Percentiles rank a stretch among this genome's conserved stretches.
Evolutionary conservation across 2,113 vertebrate species (phyloP).

Genomic region (Mixornis gularis): DNA sequence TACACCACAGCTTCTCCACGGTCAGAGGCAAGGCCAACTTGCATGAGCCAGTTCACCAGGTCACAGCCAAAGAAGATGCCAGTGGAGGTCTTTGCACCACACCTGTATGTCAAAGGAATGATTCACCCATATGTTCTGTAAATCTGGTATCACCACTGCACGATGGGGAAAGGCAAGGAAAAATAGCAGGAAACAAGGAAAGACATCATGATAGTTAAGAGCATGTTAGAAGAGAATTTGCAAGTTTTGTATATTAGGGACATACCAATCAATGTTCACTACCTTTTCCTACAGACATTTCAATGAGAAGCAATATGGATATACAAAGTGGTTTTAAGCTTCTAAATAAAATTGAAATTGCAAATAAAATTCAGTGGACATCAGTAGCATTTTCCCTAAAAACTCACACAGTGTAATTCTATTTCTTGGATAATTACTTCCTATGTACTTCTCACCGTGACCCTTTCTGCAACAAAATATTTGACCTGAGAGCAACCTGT

Average conservation of each 20-base stretch:
- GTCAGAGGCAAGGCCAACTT: conserved; percentile 87
- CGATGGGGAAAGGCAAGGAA: conserved; percentile 59
- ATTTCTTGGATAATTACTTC: not conserved
- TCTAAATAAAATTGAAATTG: not conserved
- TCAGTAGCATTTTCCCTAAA: not conserved
- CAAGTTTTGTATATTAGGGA: conserved; percentile 40
- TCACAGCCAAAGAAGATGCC: conserved; percentile 90
- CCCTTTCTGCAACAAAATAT: not conserved
- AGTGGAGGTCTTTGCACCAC: conserved; percentile 74
- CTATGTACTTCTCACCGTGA: not conserved
- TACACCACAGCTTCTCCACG: conserved; percentile 86
- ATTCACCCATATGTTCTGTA: conserved; percentile 80
- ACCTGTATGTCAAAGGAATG: conserved; percentile 83
- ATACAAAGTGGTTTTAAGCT: not conserved
- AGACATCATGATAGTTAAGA: conserved; percentile 69
- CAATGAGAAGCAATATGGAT: not conserved
- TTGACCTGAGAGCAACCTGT: not conserved
- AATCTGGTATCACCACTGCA: conserved; percentile 84
- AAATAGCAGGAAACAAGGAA: conserved; percentile 68
- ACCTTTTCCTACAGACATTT: not conserved
- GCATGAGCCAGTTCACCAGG: conserved; percentile 90
- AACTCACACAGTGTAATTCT: not conserved
- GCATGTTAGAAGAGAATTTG: conserved; percentile 50
- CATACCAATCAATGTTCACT: not conserved
- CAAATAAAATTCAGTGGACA: not conserved